phyloP scores from a whole-genome alignment of 2,888 invertebrate species.

The Volucella bombylans region DNA sequence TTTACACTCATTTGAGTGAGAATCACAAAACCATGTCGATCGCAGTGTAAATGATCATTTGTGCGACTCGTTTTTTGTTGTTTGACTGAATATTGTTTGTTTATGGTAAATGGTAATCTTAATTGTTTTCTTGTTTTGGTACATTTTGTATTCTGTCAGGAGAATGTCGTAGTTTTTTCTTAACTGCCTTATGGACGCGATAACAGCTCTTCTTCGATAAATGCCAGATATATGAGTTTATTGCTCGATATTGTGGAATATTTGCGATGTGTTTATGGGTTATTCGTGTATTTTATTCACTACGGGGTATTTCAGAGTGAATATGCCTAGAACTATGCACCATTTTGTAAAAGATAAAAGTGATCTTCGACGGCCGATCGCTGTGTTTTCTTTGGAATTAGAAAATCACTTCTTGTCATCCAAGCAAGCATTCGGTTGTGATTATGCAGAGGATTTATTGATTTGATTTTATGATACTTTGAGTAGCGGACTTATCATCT shows the following conservation, averaged over 20 bases:
- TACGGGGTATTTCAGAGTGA: too few relatives aligned
- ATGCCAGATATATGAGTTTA: slow-evolving; percentile 5
- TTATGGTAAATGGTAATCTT: background rate
- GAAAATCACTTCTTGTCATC: too few relatives aligned
- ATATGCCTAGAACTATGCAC: background rate
- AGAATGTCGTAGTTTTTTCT: background rate
- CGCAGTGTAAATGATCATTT: slow-evolving; percentile 18
- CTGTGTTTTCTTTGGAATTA: too few relatives aligned
- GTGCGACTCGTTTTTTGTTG: slow-evolving; percentile 24
- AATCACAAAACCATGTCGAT: slow-evolving; percentile 10
- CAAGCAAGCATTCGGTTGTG: too few relatives aligned
- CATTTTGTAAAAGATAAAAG: too few relatives aligned
- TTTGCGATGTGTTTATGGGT: background rate
- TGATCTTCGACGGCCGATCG: too few relatives aligned
- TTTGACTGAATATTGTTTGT: background rate
- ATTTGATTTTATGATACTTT: too few relatives aligned
- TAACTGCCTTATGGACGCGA: slow-evolving; percentile 26
- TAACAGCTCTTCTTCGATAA: background rate
- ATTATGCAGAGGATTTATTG: too few relatives aligned
- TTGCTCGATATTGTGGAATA: slow-evolving; percentile 9
- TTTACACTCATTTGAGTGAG: slow-evolving; percentile 15
- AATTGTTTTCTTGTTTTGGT: background rate
- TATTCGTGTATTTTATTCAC: too few relatives aligned
- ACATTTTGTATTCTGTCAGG: background rate
- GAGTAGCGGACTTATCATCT: too few relatives aligned